phyloP scores from a whole-genome alignment of 2,888 invertebrate species.

The Lasius fuliginosus region DNA sequence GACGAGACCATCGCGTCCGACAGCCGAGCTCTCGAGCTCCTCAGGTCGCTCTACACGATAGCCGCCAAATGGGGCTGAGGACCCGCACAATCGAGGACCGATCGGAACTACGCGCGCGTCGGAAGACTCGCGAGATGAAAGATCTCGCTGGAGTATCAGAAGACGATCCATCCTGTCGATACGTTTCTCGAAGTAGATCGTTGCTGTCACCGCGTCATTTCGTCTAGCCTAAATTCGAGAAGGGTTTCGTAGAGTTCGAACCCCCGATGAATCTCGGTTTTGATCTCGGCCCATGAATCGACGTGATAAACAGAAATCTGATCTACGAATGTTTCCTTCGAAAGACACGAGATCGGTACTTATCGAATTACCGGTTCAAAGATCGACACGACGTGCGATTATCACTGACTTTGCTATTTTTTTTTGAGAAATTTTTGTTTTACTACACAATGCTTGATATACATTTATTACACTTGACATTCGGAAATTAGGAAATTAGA shows the following conservation, averaged over 20 bases:
- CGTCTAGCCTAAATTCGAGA: slow-evolving; percentile 17
- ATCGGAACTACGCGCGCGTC: slow-evolving; percentile 39
- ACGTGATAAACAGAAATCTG: neutral
- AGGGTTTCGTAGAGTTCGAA: neutral
- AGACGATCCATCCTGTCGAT: slow-evolving; percentile 33
- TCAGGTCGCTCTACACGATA: slow-evolving; percentile 94
- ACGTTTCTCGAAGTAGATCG: slow-evolving; percentile 40
- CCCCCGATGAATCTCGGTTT: slow-evolving; percentile 33
- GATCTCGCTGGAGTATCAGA: slow-evolving; percentile 36
- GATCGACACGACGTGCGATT: neutral
- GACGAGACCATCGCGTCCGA: slow-evolving; percentile 88
- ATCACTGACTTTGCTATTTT: neutral
- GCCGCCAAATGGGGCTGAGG: slow-evolving; percentile 93
- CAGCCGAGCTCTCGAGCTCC: slow-evolving; percentile 92
- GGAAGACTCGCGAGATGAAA: slow-evolving; percentile 34
- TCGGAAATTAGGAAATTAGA: neutral
- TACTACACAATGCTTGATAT: neutral
- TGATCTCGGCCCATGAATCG: slow-evolving; percentile 46
- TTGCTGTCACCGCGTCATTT: slow-evolving; percentile 36
- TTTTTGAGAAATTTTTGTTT: neutral
- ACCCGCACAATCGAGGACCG: neutral
- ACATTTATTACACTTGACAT: neutral
- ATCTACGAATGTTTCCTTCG: neutral
- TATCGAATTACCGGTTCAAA: neutral
- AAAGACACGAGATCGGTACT: neutral